A percentile compares a stretch with the other conserved stretches of the same genome.
Evolutionary conservation across 2,113 vertebrate genomes (phyloP).

Genomic region (Stigmatopora argus): DNA sequence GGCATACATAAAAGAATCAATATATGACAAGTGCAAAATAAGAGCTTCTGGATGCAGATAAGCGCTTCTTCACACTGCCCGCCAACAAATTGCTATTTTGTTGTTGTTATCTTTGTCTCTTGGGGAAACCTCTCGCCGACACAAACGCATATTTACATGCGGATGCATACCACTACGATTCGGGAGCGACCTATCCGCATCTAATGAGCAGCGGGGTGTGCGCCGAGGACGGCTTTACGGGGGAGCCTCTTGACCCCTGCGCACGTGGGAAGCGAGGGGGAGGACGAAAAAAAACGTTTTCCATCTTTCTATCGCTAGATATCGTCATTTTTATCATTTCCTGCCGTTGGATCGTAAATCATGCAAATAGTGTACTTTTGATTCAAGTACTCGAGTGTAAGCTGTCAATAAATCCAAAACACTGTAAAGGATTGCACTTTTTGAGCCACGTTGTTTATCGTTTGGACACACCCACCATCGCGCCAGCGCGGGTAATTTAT

Average conservation of each 20-base stretch:
- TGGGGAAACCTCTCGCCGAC: conserved; percentile 50
- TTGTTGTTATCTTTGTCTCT: conserved; percentile 50
- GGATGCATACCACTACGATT: conserved; percentile 5
- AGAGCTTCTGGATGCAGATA: conserved; percentile 16
- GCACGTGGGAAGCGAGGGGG: conserved; percentile 48
- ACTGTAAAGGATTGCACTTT: conserved; percentile 51
- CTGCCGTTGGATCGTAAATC: no score
- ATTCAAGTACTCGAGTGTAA: conserved; percentile 13
- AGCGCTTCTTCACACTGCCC: conserved; percentile 45
- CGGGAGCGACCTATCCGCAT: neutral
- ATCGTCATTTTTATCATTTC: no score
- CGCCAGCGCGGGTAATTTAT: conserved; percentile 55
- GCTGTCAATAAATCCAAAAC: conserved; percentile 34
- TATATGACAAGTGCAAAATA: neutral
- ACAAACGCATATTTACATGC: conserved; percentile 12
- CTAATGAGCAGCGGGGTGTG: neutral
- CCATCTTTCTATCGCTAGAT: neutral
- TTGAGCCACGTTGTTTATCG: conserved; percentile 56
- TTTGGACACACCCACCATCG: conserved; percentile 35
- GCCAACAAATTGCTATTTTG: conserved; percentile 59
- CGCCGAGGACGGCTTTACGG: conserved; percentile 27
- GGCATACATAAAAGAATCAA: neutral
- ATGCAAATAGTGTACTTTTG: no score
- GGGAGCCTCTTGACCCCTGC: conserved; percentile 34
- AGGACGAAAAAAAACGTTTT: conserved; percentile 15